These are phyloP conservation scores for Pipa parva DNA, from an alignment of 2,113 vertebrate species.

Conservation along the genomic window DNA sequence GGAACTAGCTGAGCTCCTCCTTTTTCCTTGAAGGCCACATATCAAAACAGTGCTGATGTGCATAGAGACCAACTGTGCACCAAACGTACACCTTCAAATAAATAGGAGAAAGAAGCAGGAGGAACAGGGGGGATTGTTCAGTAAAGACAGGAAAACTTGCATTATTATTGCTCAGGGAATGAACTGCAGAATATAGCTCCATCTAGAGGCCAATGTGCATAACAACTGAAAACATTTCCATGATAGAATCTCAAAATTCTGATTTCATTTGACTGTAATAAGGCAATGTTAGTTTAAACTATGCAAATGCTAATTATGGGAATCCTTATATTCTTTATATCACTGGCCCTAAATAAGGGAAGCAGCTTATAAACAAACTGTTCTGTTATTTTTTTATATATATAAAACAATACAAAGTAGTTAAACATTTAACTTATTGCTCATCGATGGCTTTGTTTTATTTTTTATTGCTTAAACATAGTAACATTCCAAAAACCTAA, in stretches of 20 bases:
- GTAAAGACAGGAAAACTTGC: conserved; percentile 62
- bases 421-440: too few species aligned
- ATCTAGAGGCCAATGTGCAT: conserved; percentile 79
- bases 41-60: conserved; percentile 66
- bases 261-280: too few species aligned
- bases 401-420: too few species aligned
- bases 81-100: conserved; percentile 77
- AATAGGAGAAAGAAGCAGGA: conserved; percentile 68
- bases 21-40: conserved; percentile 60
- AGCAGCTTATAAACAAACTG: too few species aligned
- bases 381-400: too few species aligned
- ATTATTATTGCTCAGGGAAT: conserved; percentile 66
- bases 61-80: conserved; percentile 67
- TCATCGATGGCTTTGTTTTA: too few species aligned
- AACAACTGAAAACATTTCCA: conserved; percentile 10
- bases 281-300: too few species aligned
- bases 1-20: conserved; percentile 69
- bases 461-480: too few species aligned
- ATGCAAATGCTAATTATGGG: too few species aligned
- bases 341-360: too few species aligned
- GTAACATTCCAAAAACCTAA: too few species aligned
- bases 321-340: too few species aligned
- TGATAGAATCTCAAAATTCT: background rate
- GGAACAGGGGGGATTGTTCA: conserved; percentile 55
- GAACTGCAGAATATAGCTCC: conserved; percentile 86